phyloP scores from a whole-genome alignment of 2,888 invertebrate genomes.

The Morpho achilles region DNA sequence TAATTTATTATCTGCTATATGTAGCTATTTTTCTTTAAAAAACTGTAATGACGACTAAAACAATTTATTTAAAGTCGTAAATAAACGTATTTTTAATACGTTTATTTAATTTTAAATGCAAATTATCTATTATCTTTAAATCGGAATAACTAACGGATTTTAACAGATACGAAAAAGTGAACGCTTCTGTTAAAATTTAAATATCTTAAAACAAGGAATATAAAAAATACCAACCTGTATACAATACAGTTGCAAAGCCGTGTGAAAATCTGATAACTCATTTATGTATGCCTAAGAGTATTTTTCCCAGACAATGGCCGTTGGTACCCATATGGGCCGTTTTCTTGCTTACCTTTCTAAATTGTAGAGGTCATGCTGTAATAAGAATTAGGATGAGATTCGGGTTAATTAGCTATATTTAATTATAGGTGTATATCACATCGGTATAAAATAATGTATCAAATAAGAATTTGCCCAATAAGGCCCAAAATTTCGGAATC shows the following conservation, averaged over 20 bases:
- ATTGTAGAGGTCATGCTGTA: constrained; percentile 36
- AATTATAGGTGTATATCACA: constrained; percentile 4
- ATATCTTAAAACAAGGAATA: constrained; percentile 13
- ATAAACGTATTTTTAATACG: neutral
- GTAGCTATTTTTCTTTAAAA: no score
- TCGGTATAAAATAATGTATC: neutral
- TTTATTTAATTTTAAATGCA: neutral
- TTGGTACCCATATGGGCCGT: constrained; percentile 39
- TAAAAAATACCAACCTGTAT: constrained; percentile 49
- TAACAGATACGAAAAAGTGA: constrained; percentile 15
- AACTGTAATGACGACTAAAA: neutral
- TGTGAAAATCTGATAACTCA: constrained; percentile 76
- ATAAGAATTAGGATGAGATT: constrained; percentile 25
- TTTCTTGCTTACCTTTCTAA: constrained; percentile 44
- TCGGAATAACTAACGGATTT: constrained; percentile 10
- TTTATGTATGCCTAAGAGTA: constrained; percentile 71
- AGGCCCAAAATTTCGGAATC: no score
- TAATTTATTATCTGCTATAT: no score
- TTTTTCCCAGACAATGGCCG: constrained; percentile 53
- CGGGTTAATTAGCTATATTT: constrained; percentile 22
- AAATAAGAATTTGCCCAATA: no score
- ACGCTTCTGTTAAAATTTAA: constrained; percentile 15
- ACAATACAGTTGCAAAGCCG: constrained; percentile 62
- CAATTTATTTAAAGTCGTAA: neutral
- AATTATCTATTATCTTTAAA: constrained; percentile 3